phyloP scores from a whole-genome alignment of 2,113 vertebrate species.

The Neolamprologus tretocephalus region DNA sequence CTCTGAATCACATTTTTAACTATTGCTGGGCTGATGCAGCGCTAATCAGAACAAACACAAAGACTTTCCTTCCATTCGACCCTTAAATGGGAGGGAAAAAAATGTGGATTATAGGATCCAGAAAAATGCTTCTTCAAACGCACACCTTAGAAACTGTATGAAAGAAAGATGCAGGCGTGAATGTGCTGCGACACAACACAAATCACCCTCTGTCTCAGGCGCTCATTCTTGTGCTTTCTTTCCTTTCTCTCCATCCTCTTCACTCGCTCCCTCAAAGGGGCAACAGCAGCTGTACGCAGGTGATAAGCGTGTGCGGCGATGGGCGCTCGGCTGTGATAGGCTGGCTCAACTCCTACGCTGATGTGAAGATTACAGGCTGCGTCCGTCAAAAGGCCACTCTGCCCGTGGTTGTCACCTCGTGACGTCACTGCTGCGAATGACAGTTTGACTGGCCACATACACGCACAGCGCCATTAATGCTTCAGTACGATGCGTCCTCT shows the following conservation, averaged over 20 bases:
- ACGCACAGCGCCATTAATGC: not conserved
- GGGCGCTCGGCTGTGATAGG: constrained; percentile 57
- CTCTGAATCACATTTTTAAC: constrained; percentile 45
- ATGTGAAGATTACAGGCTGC: constrained; percentile 63
- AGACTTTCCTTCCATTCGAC: not conserved
- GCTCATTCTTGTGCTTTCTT: constrained; percentile 35
- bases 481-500: not conserved
- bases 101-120: not conserved
- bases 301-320: constrained; percentile 66
- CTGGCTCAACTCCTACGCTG: constrained; percentile 50
- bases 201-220: constrained; percentile 38
- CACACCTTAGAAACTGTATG: not conserved
- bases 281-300: constrained; percentile 66
- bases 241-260: not conserved
- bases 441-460: not conserved
- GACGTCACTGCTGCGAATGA: constrained; percentile 37
- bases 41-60: constrained; percentile 15
- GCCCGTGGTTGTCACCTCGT: constrained; percentile 32
- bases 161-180: constrained; percentile 1
- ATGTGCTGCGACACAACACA: constrained; percentile 18
- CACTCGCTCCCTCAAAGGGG: constrained; percentile 40
- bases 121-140: not conserved
- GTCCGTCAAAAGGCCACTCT: constrained; percentile 63
- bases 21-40: constrained; percentile 23
- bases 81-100: not conserved